Base-by-base conservation (phyloP, 2,797 vertebrate species). In the Synaphobranchus kaupii region DNA sequence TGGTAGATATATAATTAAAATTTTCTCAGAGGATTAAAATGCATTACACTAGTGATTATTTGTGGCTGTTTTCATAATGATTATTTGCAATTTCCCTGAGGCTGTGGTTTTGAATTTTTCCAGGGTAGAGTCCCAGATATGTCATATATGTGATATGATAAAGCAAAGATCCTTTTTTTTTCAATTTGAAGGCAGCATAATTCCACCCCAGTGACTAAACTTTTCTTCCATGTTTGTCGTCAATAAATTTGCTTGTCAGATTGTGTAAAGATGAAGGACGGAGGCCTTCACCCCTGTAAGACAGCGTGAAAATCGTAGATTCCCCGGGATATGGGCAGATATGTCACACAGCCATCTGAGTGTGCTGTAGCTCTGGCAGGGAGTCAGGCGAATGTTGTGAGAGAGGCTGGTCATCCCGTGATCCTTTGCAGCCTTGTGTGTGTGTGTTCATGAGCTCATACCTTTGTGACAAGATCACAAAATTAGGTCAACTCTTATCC, bases 161-260 rank as follows among this genome's bases (percentile, higher is more conserved):
- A 71, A 85, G 68, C 88, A 88, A 90, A 88, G 66, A 80, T 84
- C 2, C 2, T 85, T 84, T 89, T 63, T 89, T 88, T 89, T 87
- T 82, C 8, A 83, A 89, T 81, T 89, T 52, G 82, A 85, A 88
- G 89, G 31, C 66, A 88, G 84, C 83, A 31, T 86, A 87, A 85
- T 90, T 91, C 83, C 88, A 87, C 88, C 84, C 85, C 68, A 84
- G 83, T 86, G 83, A 86, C 84, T 84, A 66, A 84, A 78, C 83
- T 86, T 85, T 47, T 84, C 76, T 87, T 73, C 84, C 86, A 88
- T 83, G 81, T 48, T 81, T 82, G 82, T 88, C 83, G 48, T 82
- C 63, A 85, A 86, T 87, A 88, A 85, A 89, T 86, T 71, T 87
- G 83, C 83, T 87, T 91, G 91, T 92, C 91, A 90, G 68, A 87